phyloP scores from a whole-genome alignment of 2,888 invertebrate genomes.

The Chalcosyrphus nemorum region DNA sequence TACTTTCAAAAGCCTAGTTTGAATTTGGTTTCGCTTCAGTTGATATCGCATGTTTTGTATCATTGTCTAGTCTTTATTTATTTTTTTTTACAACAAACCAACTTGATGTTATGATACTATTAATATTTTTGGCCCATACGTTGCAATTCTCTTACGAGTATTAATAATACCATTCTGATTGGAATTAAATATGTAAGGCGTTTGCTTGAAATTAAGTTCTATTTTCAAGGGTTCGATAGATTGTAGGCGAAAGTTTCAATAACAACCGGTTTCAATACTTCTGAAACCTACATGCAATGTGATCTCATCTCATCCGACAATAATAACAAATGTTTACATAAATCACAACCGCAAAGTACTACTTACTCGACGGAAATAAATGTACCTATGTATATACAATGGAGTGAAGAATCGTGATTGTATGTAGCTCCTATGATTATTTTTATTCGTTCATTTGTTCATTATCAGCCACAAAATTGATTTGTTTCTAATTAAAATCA shows the following conservation, averaged over 20 bases:
- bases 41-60: neutral
- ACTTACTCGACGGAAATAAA: neutral
- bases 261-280: no score
- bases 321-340: neutral
- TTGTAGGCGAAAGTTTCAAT: no score
- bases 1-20: neutral
- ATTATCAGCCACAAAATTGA: no score
- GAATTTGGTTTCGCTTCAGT: neutral
- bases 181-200: no score
- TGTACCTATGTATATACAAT: no score
- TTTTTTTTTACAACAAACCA: neutral
- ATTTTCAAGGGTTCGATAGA: no score
- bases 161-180: no score
- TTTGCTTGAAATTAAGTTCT: no score
- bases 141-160: no score
- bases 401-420: neutral
- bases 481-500: no score
- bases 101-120: neutral
- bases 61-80: neutral
- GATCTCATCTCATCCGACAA: slow-evolving; percentile 4
- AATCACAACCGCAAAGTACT: neutral
- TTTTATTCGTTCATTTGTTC: no score
- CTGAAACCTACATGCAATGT: neutral
- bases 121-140: neutral
- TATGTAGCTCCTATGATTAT: no score